Percentiles rank a stretch among this genome's conserved stretches.
These are phyloP conservation scores for Habroteleia sp. DNA, from an alignment of 2,888 invertebrate genomes.

Conservation along the genomic window DNA sequence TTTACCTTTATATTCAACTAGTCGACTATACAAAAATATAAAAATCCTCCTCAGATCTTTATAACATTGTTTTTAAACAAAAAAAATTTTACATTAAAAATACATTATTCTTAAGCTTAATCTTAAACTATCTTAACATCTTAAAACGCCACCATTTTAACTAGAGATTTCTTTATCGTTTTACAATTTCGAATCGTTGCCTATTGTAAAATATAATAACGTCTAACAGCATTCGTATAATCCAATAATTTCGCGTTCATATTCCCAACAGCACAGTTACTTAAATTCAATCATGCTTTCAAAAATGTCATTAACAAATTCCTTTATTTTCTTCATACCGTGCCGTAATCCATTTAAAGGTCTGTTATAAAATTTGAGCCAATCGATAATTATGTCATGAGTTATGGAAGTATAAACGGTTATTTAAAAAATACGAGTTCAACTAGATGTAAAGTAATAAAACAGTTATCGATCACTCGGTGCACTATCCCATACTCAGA, in stretches of 20 bases:
- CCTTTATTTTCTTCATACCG: not conserved
- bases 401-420: too few relatives aligned
- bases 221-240: constrained; percentile 24
- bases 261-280: not conserved
- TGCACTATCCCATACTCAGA: constrained; percentile 19
- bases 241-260: constrained; percentile 21
- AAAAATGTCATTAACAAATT: constrained; percentile 21
- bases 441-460: too few relatives aligned
- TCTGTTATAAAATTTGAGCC: not conserved
- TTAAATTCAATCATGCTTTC: constrained; percentile 24
- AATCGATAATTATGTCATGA: constrained; percentile 25
- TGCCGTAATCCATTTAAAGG: constrained; percentile 14
- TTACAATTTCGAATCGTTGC: too few relatives aligned
- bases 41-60: too few relatives aligned
- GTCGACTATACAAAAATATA: too few relatives aligned
- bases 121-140: too few relatives aligned
- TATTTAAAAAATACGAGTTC: not conserved
- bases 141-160: too few relatives aligned
- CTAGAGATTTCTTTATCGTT: too few relatives aligned
- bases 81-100: too few relatives aligned
- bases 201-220: constrained; percentile 12
- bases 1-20: too few relatives aligned
- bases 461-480: constrained; percentile 14
- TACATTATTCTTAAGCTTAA: too few relatives aligned
- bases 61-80: too few relatives aligned